phyloP scores from a whole-genome alignment of 2,797 vertebrate species.

The Pseudomugil tenellus region DNA sequence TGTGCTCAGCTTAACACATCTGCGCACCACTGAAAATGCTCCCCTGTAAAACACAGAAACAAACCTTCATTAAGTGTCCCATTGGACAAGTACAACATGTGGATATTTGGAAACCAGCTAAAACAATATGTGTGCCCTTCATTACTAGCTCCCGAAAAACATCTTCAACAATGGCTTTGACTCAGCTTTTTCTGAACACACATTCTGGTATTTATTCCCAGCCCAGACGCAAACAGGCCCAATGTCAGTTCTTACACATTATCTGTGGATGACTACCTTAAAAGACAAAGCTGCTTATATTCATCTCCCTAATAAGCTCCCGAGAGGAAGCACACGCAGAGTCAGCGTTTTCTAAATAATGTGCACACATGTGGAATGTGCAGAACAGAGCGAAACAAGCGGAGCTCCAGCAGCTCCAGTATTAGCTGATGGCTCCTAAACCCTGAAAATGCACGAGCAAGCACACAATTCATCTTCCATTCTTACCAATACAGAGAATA shows the following conservation, averaged over 20 bases:
- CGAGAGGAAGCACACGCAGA: slow-evolving; percentile 17
- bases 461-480: too few relatives aligned
- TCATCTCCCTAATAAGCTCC: slow-evolving; percentile 61
- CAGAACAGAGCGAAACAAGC: background rate
- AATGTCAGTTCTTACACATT: slow-evolving; percentile 20
- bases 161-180: slow-evolving; percentile 1
- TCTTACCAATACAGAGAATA: too few relatives aligned
- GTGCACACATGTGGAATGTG: slow-evolving; percentile 10
- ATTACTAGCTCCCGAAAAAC: too few relatives aligned
- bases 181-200: slow-evolving; percentile 5
- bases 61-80: background rate
- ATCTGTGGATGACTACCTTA: slow-evolving; percentile 37
- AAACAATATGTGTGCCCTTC: background rate
- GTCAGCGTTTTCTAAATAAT: slow-evolving; percentile 42
- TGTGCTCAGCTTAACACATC: slow-evolving; percentile 95
- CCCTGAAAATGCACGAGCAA: background rate
- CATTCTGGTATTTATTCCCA: slow-evolving; percentile 6
- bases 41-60: slow-evolving; percentile 81
- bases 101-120: background rate
- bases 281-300: slow-evolving; percentile 43
- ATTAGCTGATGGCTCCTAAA: background rate
- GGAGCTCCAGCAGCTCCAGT: background rate
- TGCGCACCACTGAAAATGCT: slow-evolving; percentile 96
- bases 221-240: background rate
- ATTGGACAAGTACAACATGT: background rate